Evolutionary conservation across 2,888 invertebrate genomes (phyloP).

Genomic region (Caenorhabditis becei): DNA sequence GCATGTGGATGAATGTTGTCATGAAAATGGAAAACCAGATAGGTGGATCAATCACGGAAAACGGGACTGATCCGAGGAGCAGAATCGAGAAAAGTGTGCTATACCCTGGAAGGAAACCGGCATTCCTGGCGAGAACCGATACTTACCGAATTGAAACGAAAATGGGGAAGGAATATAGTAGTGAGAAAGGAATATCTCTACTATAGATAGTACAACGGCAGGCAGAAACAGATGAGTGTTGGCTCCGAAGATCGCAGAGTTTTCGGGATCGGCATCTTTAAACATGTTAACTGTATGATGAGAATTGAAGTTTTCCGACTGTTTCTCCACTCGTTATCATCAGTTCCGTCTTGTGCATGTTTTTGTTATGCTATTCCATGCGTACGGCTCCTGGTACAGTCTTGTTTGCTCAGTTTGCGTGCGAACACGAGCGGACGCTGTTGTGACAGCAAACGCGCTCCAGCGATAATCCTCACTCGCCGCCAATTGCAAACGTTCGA

Average conservation of each 20-base stretch:
- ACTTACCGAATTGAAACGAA: neutral
- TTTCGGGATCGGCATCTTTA: neutral
- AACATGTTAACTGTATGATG: neutral
- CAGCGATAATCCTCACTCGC: slow-evolving; percentile 16
- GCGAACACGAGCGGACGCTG: neutral
- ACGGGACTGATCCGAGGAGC: neutral
- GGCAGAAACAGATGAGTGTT: neutral
- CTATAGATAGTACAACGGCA: neutral
- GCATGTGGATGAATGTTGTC: slow-evolving; percentile 15
- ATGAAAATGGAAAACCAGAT: slow-evolving; percentile 16
- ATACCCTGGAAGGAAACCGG: neutral
- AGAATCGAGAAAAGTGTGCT: neutral
- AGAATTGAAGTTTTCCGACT: neutral
- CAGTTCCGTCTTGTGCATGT: neutral
- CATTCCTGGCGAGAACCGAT: neutral
- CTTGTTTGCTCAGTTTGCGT: neutral
- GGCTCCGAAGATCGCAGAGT: neutral
- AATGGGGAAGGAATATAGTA: neutral
- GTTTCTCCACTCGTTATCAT: neutral
- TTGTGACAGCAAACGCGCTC: slow-evolving; percentile 26
- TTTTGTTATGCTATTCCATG: neutral
- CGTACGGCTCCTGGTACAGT: neutral
- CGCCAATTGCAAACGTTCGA: slow-evolving; percentile 34
- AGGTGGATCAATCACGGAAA: neutral
- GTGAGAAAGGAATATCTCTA: neutral